Percentiles rank a stretch among this genome's conserved stretches.
Evolutionary conservation across 2,888 invertebrate genomes (phyloP).

Genomic region (Meandrusa payeni): DNA sequence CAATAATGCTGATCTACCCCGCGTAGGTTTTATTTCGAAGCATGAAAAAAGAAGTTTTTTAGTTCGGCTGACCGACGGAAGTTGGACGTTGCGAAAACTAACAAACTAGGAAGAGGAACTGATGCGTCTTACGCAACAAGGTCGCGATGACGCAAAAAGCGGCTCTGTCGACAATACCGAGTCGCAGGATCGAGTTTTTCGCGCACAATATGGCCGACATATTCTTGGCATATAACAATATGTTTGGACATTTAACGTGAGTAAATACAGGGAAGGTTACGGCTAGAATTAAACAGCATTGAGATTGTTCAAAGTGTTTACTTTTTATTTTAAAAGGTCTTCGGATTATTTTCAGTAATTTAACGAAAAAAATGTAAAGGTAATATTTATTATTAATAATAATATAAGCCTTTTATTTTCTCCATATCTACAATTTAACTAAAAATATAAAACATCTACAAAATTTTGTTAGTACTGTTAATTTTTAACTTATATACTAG

Average conservation of each 20-base stretch:
- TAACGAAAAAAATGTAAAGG: too few relatives aligned
- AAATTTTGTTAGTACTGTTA: too few relatives aligned
- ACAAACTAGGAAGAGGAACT: constrained; percentile 67
- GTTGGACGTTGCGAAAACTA: constrained; percentile 48
- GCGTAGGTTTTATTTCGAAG: constrained; percentile 8
- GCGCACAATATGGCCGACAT: constrained; percentile 1
- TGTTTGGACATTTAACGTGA: constrained; percentile 6
- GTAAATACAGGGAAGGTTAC: neutral
- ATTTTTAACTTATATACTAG: too few relatives aligned
- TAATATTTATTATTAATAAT: too few relatives aligned
- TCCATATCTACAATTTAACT: too few relatives aligned
- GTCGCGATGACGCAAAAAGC: constrained; percentile 52
- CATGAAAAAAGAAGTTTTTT: constrained; percentile 25
- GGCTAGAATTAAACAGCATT: neutral
- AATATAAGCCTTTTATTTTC: too few relatives aligned
- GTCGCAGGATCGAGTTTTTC: constrained; percentile 26
- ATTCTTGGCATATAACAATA: neutral
- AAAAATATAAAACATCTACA: too few relatives aligned
- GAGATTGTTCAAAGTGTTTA: neutral
- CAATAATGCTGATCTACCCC: constrained; percentile 7
- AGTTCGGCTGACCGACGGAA: constrained; percentile 52
- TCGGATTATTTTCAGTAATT: too few relatives aligned
- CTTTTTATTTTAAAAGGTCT: neutral
- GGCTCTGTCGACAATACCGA: constrained; percentile 34
- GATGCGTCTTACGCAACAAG: constrained; percentile 63